Evolutionary conservation across 2,888 invertebrate species (phyloP).

Genomic region (Choreutis nemorana): DNA sequence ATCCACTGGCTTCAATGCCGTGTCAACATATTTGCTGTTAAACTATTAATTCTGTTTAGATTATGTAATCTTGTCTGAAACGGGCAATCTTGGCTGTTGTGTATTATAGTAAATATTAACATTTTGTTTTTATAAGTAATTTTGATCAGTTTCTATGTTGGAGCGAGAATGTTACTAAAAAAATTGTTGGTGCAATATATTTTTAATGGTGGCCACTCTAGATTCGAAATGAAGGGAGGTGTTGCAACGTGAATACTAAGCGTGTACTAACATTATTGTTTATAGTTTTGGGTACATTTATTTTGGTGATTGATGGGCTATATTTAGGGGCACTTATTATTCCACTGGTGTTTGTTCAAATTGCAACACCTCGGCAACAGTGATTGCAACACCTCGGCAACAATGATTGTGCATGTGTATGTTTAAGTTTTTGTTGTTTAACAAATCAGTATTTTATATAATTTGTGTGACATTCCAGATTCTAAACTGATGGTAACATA

Average conservation of each 20-base stretch:
- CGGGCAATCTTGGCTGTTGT: constrained; percentile 44
- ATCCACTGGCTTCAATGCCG: too few relatives aligned
- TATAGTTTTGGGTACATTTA: constrained; percentile 18
- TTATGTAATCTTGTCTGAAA: constrained; percentile 14
- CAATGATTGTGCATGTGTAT: constrained; percentile 43
- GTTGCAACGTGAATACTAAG: constrained; percentile 56
- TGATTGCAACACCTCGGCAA: constrained; percentile 34
- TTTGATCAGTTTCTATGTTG: constrained; percentile 24
- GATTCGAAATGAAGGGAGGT: constrained; percentile 21
- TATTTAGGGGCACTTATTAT: constrained; percentile 8
- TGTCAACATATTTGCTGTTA: too few relatives aligned
- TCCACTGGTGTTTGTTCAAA: constrained; percentile 24
- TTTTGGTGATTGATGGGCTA: constrained; percentile 17
- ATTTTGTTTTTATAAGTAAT: constrained; percentile 20
- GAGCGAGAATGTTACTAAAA: constrained; percentile 31
- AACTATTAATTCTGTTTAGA: background rate
- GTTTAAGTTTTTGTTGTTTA: constrained; percentile 48
- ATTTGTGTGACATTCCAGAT: constrained; percentile 65
- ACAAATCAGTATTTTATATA: constrained; percentile 64
- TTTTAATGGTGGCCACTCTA: constrained; percentile 32
- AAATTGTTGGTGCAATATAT: constrained; percentile 45
- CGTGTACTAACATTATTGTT: too few relatives aligned
- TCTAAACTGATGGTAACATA: constrained; percentile 31
- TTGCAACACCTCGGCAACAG: constrained; percentile 38
- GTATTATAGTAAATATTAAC: constrained; percentile 26